Evolutionary conservation across 2,888 invertebrate genomes (phyloP).

Genomic region (Tuta absoluta): DNA sequence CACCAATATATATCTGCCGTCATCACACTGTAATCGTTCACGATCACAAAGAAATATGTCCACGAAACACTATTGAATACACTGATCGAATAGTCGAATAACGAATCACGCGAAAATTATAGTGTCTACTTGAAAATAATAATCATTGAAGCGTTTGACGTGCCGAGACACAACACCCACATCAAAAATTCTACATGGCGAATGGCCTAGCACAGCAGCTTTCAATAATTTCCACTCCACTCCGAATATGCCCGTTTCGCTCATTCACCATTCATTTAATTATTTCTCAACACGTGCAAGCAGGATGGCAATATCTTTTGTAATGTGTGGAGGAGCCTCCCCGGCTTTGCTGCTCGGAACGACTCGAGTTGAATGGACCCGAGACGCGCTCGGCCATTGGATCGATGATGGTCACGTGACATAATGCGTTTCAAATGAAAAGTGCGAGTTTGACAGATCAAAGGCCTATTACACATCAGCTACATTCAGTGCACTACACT

Average conservation of each 20-base stretch:
- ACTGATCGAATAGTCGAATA: constrained; percentile 55
- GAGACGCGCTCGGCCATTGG: constrained; percentile 80
- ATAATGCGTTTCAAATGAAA: constrained; percentile 29
- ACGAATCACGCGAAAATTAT: constrained; percentile 67
- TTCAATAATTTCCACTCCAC: constrained; percentile 80
- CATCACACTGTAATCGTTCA: constrained; percentile 63
- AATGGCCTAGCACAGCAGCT: constrained; percentile 65
- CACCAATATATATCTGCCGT: constrained; percentile 74
- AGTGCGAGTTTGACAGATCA: background rate
- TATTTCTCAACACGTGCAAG: constrained; percentile 73
- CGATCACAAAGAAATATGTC: constrained; percentile 64
- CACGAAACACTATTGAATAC: constrained; percentile 54
- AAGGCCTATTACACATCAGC: too few species aligned
- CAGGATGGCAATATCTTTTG: constrained; percentile 74
- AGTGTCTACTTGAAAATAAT: constrained; percentile 75
- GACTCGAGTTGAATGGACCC: constrained; percentile 80
- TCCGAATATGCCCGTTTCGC: constrained; percentile 75
- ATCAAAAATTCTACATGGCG: constrained; percentile 80
- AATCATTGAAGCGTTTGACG: constrained; percentile 79
- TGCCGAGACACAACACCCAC: constrained; percentile 78
- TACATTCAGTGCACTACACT: too few species aligned
- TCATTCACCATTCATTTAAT: constrained; percentile 78
- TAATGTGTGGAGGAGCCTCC: constrained; percentile 75
- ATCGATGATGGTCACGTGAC: constrained; percentile 80
- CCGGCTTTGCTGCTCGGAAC: constrained; percentile 50